Base-by-base conservation (phyloP, 2,888 invertebrate species). In the Mechanitis mazaeus region DNA sequence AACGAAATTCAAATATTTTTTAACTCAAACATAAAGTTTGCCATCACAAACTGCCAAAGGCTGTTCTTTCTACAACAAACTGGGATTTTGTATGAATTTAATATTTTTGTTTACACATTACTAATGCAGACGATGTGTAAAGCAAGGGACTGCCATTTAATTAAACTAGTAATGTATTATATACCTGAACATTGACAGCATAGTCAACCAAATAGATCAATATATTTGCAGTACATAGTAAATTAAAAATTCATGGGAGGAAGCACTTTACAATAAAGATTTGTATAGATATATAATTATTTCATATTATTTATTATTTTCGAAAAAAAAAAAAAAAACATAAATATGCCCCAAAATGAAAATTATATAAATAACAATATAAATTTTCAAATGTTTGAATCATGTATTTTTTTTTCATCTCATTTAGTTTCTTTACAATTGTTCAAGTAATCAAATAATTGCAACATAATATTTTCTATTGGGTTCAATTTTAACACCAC, bases 1-100 rank as follows among this genome's bases (percentile, higher is more conserved):
- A 45, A 53, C 33, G 38, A 33, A 46, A 55, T 55, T 55, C 50
- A 60, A 60, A 60, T 47, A 47, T 60, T 60, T 60, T 60, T 38
- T 45, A 53, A 28, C 54, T 54, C 28, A 56, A 45, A 60, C 53
- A 56, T 33, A 56, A 42, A 56, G 56, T 56, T 60, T 54, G 35
- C 42, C 11, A 54, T 54, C 54, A 56, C 42, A 9, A 45, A 57
- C 12, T 33, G 53, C 56, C 53, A 33, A 55, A 55, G 42, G 56
- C 54, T 46, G 31, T 50, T 45, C 55, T 45, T 60, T 56, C 33
- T n/a, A 56, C 56, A 53, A 53, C n/a, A 42, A 56, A 60, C 7
- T 45, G 45, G 53, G 33, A 60, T 56, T 56, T 60, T 38, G 45
- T 31, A n/a, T 45, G 38, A 42, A 54, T 58, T 58, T 50, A 47